A percentile compares a stretch with the other conserved stretches of the same genome.
Conservation (phyloP, 2,113 vertebrate genomes). For the Pterophyllum scalare region DNA sequence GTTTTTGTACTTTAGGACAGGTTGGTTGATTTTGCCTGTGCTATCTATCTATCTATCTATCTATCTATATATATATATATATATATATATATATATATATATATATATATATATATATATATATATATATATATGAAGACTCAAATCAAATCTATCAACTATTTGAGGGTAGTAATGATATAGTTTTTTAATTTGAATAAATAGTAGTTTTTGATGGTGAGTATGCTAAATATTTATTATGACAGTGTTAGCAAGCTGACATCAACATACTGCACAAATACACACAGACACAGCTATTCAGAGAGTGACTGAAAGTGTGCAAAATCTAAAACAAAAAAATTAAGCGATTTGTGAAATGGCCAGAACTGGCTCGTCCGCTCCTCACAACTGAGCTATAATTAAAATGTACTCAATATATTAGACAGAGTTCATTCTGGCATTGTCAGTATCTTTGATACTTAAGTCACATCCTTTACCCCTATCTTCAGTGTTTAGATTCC, state of each 20-base stretch:
- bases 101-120: too few relatives aligned
- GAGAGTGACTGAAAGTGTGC: neutral
- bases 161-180: neutral
- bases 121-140: too few relatives aligned
- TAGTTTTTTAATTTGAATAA: neutral
- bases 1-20: neutral
- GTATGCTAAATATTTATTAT: neutral
- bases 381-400: neutral
- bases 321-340: neutral
- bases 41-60: too few relatives aligned
- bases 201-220: neutral
- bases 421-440: neutral
- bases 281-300: neutral
- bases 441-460: neutral
- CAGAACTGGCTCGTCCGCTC: neutral
- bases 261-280: neutral
- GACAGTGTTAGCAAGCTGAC: neutral
- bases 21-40: neutral
- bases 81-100: too few relatives aligned
- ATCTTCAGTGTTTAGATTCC: neutral
- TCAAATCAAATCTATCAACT: neutral
- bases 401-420: neutral
- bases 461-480: neutral
- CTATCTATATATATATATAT: too few relatives aligned
- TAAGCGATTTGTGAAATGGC: neutral